These are phyloP conservation scores for Limnodromus scolopaceus DNA, from an alignment of 2,797 vertebrate species.

Conservation along the genomic window DNA sequence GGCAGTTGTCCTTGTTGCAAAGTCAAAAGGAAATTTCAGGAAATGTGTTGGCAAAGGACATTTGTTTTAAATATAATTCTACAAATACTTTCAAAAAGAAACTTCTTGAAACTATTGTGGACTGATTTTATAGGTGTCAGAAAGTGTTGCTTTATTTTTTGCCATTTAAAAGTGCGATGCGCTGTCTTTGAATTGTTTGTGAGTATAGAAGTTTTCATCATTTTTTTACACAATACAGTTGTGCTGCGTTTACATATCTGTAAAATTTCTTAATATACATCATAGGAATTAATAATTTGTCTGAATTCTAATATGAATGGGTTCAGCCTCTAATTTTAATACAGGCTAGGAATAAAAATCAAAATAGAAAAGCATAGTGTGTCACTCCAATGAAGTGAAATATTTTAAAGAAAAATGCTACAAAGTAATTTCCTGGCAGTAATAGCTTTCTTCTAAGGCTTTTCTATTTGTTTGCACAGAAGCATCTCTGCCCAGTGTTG, in stretches of 20 bases:
- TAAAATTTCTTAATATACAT: background rate
- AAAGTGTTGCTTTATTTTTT: background rate
- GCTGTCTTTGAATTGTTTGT: background rate
- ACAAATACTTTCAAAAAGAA: background rate
- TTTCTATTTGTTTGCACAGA: background rate
- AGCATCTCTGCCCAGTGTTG: background rate
- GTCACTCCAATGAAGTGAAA: background rate
- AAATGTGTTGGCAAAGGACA: background rate
- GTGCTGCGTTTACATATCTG: background rate
- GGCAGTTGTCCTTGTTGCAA: constrained; percentile 34
- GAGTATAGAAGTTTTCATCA: background rate
- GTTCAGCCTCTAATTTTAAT: background rate
- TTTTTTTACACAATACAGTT: background rate
- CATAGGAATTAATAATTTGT: background rate
- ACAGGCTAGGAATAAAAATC: background rate
- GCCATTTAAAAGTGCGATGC: background rate
- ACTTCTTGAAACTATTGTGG: background rate
- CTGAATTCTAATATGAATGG: background rate
- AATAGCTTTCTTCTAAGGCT: background rate
- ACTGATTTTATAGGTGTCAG: background rate
- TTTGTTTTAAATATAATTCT: background rate
- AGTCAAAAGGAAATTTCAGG: constrained; percentile 15
- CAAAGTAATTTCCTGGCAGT: background rate
- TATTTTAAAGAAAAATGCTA: background rate
- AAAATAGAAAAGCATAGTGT: background rate